Conservation (phyloP, 2,113 vertebrate species). For the Macroglossus sobrinus region DNA sequence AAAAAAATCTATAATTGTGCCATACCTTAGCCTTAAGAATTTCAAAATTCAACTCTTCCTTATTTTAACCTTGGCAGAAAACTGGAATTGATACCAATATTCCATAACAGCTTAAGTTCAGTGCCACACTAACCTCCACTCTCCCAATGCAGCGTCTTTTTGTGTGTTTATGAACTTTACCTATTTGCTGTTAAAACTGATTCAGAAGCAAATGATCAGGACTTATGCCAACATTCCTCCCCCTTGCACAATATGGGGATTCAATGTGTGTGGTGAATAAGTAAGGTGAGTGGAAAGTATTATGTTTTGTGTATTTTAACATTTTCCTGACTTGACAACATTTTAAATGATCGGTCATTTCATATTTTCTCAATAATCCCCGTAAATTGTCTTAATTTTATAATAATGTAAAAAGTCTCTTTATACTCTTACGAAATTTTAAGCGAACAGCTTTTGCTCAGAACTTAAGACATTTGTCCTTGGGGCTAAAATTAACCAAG, state of each 20-base stretch:
- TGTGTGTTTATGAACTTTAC: not conserved
- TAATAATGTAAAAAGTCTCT: not conserved
- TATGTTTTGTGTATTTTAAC: not conserved
- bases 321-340: not conserved
- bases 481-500: slow-evolving; percentile 31
- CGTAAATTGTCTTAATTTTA: not conserved
- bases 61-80: not conserved
- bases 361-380: not conserved
- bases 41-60: not conserved
- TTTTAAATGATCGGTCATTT: not conserved
- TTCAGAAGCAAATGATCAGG: not conserved
- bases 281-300: not conserved
- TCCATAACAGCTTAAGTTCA: not conserved
- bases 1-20: not conserved
- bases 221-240: not conserved
- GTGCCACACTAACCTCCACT: not conserved
- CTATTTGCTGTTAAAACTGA: not conserved
- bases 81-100: not conserved
- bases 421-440: not conserved
- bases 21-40: not conserved
- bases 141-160: not conserved
- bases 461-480: slow-evolving; percentile 42
- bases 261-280: not conserved
- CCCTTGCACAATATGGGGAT: not conserved
- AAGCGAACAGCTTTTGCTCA: slow-evolving; percentile 47